Evolutionary conservation across 2,888 invertebrate genomes (phyloP).

Genomic region (Megaustenia siamemsis): DNA sequence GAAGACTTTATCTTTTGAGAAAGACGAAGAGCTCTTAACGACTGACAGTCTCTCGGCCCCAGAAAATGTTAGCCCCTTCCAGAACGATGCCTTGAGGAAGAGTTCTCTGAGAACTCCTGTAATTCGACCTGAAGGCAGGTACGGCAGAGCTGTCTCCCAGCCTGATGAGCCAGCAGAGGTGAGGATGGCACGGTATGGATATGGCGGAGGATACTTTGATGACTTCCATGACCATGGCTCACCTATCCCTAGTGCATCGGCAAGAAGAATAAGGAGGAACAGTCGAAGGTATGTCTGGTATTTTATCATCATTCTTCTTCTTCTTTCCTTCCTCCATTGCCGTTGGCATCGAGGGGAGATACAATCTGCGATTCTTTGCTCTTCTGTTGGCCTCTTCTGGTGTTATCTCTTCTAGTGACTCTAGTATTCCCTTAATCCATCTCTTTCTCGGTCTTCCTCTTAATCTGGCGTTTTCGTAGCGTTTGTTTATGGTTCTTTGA

Average conservation of each 20-base stretch:
- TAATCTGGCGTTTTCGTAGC: too few species aligned
- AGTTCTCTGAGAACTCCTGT: not conserved
- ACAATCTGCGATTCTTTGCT: too few species aligned
- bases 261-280: not conserved
- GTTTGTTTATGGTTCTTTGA: too few species aligned
- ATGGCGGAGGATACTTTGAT: not conserved
- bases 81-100: not conserved
- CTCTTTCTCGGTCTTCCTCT: too few species aligned
- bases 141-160: conserved; percentile 37
- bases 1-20: not conserved
- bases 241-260: conserved; percentile 20
- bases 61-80: not conserved
- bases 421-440: too few species aligned
- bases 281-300: conserved; percentile 7
- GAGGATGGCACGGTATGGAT: not conserved
- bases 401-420: too few species aligned
- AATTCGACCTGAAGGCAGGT: conserved; percentile 12
- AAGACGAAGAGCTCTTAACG: not conserved
- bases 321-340: too few species aligned
- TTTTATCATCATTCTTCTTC: not conserved
- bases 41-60: not conserved
- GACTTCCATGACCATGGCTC: not conserved
- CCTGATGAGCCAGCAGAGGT: conserved; percentile 14
- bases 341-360: too few species aligned
- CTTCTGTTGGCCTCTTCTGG: too few species aligned